These are phyloP conservation scores for Diabrotica balteata DNA, from an alignment of 2,888 invertebrate species.

Conservation along the genomic window DNA sequence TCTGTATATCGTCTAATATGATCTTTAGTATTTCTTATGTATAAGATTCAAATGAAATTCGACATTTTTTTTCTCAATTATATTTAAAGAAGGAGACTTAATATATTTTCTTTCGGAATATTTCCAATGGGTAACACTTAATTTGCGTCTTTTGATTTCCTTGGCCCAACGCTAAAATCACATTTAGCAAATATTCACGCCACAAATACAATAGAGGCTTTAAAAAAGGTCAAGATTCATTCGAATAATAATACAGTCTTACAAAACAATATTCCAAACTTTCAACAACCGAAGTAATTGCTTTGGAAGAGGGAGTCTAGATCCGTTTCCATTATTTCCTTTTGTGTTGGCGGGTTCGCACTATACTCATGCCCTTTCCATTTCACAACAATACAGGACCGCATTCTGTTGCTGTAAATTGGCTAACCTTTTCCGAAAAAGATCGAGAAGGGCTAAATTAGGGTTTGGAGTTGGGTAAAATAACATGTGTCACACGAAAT, in stretches of 20 bases:
- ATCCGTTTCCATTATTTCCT: constrained; percentile 22
- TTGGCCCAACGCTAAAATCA: background rate
- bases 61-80: too few relatives aligned
- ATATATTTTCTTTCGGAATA: too few relatives aligned
- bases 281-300: constrained; percentile 19
- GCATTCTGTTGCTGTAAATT: constrained; percentile 10
- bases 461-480: too few relatives aligned
- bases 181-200: background rate
- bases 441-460: too few relatives aligned
- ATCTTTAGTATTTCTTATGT: too few relatives aligned
- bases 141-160: background rate
- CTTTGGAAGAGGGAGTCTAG: constrained; percentile 24
- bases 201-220: background rate
- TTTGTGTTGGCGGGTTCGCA: constrained; percentile 12
- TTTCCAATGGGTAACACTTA: background rate
- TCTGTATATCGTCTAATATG: too few relatives aligned
- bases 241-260: constrained; percentile 18
- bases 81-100: too few relatives aligned
- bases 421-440: background rate
- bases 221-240: constrained; percentile 13
- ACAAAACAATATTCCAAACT: constrained; percentile 19
- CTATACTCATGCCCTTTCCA: constrained; percentile 17
- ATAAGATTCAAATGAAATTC: too few relatives aligned
- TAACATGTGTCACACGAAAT: too few relatives aligned
- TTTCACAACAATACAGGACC: constrained; percentile 17